Evolutionary conservation across 2,888 invertebrate genomes (phyloP), one percentile per base, ranked within the genome.

Genomic region (Proisotoma minuta): DNA sequence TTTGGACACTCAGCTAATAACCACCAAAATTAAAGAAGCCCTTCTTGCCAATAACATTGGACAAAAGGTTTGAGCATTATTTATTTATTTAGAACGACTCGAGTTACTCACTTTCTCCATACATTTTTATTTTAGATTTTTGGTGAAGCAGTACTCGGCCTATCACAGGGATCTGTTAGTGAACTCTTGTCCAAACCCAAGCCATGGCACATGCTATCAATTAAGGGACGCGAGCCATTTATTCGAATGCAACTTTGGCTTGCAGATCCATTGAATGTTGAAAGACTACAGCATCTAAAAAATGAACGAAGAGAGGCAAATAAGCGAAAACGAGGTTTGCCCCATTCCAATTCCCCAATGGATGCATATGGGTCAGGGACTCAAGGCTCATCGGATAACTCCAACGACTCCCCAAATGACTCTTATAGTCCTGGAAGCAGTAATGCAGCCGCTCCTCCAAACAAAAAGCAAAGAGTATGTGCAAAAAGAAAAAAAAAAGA

Each of bases 141-240:
- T 76, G 99, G 98, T 10, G 98, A 99, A 80, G 95, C 94, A 0
- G 96, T 99, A 2, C 82, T 99, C 15, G 97, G 96, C 0, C 82
- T 98, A 27, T 95, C 95, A 0, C 97, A 98, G 79, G 97, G 94
- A 12, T 94, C 97, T 1, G 97, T 97, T 12, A 96, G 95, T 75
- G 99, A 99, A 79, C 82, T 99, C 66, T 83, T 99, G 5, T 95
- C 96, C 65, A 97, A 97, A 78, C 98, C 98, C 3, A 98, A 98
- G 76, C 97, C 97, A 0, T 98, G 98, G 97, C 95, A 95, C 77
- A 95, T 97, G 95, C 84, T 98, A 59, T 96, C 95, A 77, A 94
- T 96, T 77, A 97, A 97, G 78, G 98, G 98, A 0, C 84, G 97
- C 28, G 98, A 98, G 77, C 94, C 95, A 0, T 95, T 95, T 79